A percentile compares a stretch with the other conserved stretches of the same genome.
phyloP scores from a whole-genome alignment of 2,113 vertebrate genomes.

The Gallinago media region DNA sequence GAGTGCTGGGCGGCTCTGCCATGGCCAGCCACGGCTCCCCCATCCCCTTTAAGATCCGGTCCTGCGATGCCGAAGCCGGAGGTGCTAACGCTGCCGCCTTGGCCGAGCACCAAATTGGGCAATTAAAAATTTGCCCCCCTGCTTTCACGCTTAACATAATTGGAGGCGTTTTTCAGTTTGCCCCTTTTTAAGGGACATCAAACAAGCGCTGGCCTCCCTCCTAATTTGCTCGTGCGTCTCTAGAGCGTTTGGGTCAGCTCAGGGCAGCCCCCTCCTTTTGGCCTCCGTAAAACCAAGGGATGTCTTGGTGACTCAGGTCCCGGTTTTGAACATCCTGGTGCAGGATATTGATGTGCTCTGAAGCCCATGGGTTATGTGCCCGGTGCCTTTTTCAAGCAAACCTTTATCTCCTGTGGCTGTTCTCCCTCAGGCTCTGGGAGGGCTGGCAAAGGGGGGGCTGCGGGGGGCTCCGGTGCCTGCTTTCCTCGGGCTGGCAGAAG shows the following conservation, averaged over 20 bases:
- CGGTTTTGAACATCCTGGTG: too few relatives aligned
- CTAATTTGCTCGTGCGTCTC: rapidly evolving
- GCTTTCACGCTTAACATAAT: rapidly evolving
- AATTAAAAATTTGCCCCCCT: not conserved
- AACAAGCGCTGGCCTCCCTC: rapidly evolving
- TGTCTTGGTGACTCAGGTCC: not conserved
- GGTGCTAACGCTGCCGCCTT: not conserved
- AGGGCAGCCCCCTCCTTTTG: not conserved
- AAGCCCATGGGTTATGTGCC: not conserved
- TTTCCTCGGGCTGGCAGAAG: not conserved
- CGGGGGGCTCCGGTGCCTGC: not conserved
- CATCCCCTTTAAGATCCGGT: rapidly evolving
- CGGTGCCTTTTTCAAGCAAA: not conserved
- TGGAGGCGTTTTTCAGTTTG: not conserved
- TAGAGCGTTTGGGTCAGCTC: rapidly evolving
- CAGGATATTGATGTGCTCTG: not conserved
- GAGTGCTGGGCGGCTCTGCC: rapidly evolving
- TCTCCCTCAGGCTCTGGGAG: not conserved
- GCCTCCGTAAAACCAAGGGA: rapidly evolving
- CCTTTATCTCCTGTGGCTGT: not conserved
- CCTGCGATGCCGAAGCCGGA: not conserved
- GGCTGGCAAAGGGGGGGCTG: not conserved
- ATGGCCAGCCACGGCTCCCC: not conserved
- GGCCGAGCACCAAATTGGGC: not conserved
- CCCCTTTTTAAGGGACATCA: not conserved